Base-by-base conservation (phyloP, 2,113 vertebrate genomes). In the Crotophaga sulcirostris region DNA sequence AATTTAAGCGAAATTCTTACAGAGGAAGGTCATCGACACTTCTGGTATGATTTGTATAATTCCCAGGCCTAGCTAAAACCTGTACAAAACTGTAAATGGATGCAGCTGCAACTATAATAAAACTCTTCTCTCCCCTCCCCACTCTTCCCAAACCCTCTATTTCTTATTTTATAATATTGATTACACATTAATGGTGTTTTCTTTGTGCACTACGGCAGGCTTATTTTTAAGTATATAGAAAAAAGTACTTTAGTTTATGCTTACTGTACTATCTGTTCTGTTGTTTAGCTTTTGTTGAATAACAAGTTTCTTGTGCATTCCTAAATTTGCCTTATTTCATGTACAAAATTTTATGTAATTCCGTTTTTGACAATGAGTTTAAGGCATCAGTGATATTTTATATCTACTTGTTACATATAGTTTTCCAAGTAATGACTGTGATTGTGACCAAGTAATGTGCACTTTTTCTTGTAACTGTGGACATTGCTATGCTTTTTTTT, bases 371-470 rank as follows among this genome's bases (percentile, higher is more conserved):
- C 93, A 95, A 97, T 98, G 97, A 98, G 98, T 98, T 98, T 97
- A 97, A 98, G 97, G 98, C 98, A 98, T 98, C 97, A 72, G 98
- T 98, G 98, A 97, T 97, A 98, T 98, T 98, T 98, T 98, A 98
- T 98, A 98, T 95, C 97, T 98, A 98, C 97, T 98, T 98, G 98
- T 98, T 98, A 98, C 97, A 97, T 98, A 98, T 97, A 98, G 98
- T 98, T 98, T 98, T 98, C 94, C 97, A 98, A 98, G 98, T 98
- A 98, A 98, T 98, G 98, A 98, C 98, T 98, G 98, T 98, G 98
- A 98, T 98, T 98, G 98, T 98, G 98, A 98, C 97, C 97, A 91
- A 98, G 98, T 98, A 98, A 98, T 98, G 98, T 98, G 98, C 98
- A 98, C 98, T 98, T 98, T 98, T 98, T 98, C 98, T 98, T 98